A percentile compares a stretch with the other conserved stretches of the same genome.
Conservation (phyloP, 2,888 invertebrate genomes). For the Steinernema scapterisci region DNA sequence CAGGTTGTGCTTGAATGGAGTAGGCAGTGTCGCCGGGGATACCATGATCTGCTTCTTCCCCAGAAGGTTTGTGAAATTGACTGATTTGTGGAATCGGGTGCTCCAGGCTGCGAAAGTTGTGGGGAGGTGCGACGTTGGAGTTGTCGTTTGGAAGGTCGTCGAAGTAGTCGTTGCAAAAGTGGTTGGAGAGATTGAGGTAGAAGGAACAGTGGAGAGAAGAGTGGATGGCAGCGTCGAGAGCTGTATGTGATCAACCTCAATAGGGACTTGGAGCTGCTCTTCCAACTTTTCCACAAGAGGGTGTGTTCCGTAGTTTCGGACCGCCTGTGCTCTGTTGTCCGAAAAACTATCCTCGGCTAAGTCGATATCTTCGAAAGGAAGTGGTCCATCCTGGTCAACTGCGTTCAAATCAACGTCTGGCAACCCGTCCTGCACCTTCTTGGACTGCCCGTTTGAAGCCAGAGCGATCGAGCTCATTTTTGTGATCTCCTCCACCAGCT, state of each 20-base stretch:
- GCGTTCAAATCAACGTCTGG: not conserved
- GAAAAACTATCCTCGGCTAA: not conserved
- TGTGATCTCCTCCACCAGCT: slow-evolving; percentile 18
- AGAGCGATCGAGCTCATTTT: slow-evolving; percentile 4
- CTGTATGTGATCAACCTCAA: not conserved
- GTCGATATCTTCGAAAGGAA: slow-evolving; percentile 15
- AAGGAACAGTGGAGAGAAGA: not conserved
- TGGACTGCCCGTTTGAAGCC: slow-evolving; percentile 1
- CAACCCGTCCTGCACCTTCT: not conserved
- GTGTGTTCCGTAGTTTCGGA: not conserved
- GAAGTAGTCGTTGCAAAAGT: not conserved
- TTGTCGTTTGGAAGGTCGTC: not conserved
- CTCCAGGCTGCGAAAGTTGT: not conserved
- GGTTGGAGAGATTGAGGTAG: not conserved
- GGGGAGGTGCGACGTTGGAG: not conserved
- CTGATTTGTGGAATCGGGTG: slow-evolving; percentile 14
- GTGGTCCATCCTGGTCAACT: not conserved
- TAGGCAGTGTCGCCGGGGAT: not conserved
- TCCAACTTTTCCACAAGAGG: slow-evolving; percentile 24
- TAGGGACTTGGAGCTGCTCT: not conserved
- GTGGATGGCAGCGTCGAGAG: slow-evolving; percentile 19
- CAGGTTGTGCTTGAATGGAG: not conserved
- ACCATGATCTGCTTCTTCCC: slow-evolving; percentile 5
- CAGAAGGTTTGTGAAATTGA: slow-evolving; percentile 14
- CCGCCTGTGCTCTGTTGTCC: slow-evolving; percentile 8